Evolutionary conservation across 2,888 invertebrate genomes (phyloP), one percentile per base, ranked within the genome.

Genomic region (Neria commutata): DNA sequence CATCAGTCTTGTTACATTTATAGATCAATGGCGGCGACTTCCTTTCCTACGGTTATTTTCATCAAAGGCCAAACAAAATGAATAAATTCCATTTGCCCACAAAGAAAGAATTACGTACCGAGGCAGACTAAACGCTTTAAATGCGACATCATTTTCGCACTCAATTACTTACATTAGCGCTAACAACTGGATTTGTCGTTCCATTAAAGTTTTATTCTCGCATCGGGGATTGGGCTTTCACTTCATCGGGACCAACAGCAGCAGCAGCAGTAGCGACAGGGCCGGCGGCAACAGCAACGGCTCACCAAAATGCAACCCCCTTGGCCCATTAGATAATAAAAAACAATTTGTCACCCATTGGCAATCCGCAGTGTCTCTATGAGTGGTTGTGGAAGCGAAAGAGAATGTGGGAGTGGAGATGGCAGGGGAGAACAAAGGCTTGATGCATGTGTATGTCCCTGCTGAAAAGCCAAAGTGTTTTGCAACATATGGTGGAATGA

Each of bases 111-210:
- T n/a, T n/a, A n/a, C n/a, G n/a, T 42, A 19, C 42, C 10, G 21
- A 17, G 14, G 42, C 14, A 64, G 56, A 49, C 42, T 21, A 42
- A 42, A 42, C 60, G 66, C 60, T 67, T 67, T 66, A 72, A 73
- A 70, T 73, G 75, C 73, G 74, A 75, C 69, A 76, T 69, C 72
- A 78, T 78, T 80, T 80, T 80, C 78, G 81, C 80, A 80, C 80
- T 80, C 80, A 80, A 80, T 80, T 80, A 80, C 79, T 79, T 78
- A 79, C 77, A 79, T 80, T 80, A 79, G 72, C 69, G 73, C 69
- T 72, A 72, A 72, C 72, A 72, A 72, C 73, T 68, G 73, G 74
- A 75, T 77, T 73, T 76, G 76, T 70, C 68, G 73, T 75, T 72
- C 73, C 76, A 76, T 77, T 76, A 76, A 77, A 75, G 73, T 76